A percentile compares a stretch with the other conserved stretches of the same genome.
phyloP scores from a whole-genome alignment of 2,113 vertebrate species.

The Anarrhichthys ocellatus region DNA sequence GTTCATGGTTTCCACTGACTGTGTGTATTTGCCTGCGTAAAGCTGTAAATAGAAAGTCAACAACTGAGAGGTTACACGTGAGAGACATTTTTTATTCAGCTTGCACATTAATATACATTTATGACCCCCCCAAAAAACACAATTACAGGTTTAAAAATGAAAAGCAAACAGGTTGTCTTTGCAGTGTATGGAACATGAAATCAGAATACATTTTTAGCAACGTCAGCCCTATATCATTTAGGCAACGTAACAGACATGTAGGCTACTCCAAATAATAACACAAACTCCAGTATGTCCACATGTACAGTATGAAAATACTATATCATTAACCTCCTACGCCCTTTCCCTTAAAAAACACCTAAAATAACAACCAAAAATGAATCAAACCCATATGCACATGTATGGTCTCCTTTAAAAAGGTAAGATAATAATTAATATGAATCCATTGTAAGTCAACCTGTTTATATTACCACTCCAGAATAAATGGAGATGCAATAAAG shows the following conservation, averaged over 20 bases:
- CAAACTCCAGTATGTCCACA: slow-evolving; percentile 31
- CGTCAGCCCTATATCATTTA: slow-evolving; percentile 41
- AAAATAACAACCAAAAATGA: not conserved
- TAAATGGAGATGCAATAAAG: not conserved
- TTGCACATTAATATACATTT: slow-evolving; percentile 47
- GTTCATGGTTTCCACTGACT: slow-evolving; percentile 67
- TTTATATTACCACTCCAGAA: not conserved
- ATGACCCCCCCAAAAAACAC: slow-evolving; percentile 24
- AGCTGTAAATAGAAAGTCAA: slow-evolving; percentile 69
- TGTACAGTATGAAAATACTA: slow-evolving; percentile 48
- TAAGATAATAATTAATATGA: not conserved
- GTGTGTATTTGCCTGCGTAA: slow-evolving; percentile 61
- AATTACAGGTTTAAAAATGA: slow-evolving; percentile 51
- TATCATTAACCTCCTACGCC: slow-evolving; percentile 40
- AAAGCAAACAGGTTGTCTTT: slow-evolving; percentile 31
- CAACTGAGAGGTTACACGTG: slow-evolving; percentile 46
- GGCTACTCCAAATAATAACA: slow-evolving; percentile 48
- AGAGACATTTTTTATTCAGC: slow-evolving; percentile 30
- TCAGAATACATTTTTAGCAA: slow-evolving; percentile 11
- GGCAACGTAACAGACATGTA: slow-evolving; percentile 2
- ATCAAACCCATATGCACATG: not conserved
- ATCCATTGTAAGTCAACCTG: not conserved
- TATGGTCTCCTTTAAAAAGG: not conserved
- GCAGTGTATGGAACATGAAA: slow-evolving; percentile 32
- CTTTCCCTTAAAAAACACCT: not conserved